A percentile compares a stretch with the other conserved stretches of the same genome.
phyloP scores from a whole-genome alignment of 2,113 vertebrate species.

The Gymnobelideus leadbeateri region DNA sequence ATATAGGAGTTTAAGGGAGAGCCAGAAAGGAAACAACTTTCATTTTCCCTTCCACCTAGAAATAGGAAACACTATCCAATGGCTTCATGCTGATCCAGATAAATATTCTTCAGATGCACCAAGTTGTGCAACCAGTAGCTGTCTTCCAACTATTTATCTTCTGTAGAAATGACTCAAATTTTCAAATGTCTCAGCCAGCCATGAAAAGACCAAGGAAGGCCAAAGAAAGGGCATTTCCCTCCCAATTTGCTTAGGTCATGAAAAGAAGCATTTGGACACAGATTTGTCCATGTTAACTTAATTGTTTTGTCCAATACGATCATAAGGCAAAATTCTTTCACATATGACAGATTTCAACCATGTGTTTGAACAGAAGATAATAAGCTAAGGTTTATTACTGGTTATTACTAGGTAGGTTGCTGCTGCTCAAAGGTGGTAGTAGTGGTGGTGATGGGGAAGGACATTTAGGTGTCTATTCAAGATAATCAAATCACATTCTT shows the following conservation, averaged over 20 bases:
- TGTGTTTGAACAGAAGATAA: not conserved
- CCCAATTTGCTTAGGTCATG: not conserved
- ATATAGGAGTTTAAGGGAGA: not conserved
- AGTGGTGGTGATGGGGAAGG: not conserved
- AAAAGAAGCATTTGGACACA: not conserved
- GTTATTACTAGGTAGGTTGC: not conserved
- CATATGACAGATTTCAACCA: not conserved
- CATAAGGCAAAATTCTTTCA: not conserved
- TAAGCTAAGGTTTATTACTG: not conserved
- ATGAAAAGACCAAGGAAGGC: not conserved
- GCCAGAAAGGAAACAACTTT: not conserved
- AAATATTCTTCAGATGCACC: not conserved
- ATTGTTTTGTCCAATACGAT: not conserved
- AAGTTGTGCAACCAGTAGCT: not conserved
- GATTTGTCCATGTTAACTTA: not conserved
- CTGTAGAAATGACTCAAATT: not conserved
- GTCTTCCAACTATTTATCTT: not conserved
- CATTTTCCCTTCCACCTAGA: not conserved
- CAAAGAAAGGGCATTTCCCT: not conserved
- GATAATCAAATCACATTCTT: not conserved
- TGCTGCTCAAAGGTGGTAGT: not conserved
- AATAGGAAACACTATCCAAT: not conserved
- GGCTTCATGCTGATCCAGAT: not conserved
- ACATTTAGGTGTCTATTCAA: slow-evolving; percentile 14
- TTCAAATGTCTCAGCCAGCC: not conserved